These are phyloP conservation scores for Bombyx mori DNA, from an alignment of 1,140 invertebrate genomes.

Conservation along the genomic window DNA sequence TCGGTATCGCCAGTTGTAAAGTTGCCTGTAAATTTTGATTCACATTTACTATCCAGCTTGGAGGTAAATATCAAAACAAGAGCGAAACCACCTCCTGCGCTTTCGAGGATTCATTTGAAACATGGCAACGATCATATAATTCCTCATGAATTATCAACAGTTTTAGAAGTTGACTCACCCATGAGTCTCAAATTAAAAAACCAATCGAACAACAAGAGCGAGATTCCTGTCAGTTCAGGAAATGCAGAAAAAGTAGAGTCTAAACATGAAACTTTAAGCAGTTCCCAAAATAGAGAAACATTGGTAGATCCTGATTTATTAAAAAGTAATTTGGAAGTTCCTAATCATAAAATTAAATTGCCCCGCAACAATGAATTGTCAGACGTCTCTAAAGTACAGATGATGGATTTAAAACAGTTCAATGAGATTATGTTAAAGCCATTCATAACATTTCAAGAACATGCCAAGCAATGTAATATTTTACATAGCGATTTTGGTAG, in stretches of 20 bases:
- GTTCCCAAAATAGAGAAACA: slow-evolving; percentile 9
- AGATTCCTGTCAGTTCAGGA: slow-evolving; percentile 6
- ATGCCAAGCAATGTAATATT: slow-evolving; percentile 50
- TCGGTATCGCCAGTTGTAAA: slow-evolving; percentile 10
- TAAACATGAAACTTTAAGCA: slow-evolving; percentile 4
- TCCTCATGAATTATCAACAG: slow-evolving; percentile 77
- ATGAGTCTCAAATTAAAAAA: slow-evolving; percentile 57
- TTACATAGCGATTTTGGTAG: slow-evolving; percentile 44
- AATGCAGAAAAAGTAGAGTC: slow-evolving; percentile 1
- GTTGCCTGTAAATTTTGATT: slow-evolving; percentile 1
- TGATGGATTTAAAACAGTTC: slow-evolving; percentile 59
- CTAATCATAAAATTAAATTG: slow-evolving; percentile 22
- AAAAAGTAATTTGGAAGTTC: slow-evolving; percentile 16
- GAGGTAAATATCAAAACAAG: slow-evolving; percentile 29
- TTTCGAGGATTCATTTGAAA: slow-evolving; percentile 46
- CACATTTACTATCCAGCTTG: slow-evolving; percentile 3
- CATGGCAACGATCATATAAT: slow-evolving; percentile 41
- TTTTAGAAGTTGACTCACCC: slow-evolving; percentile 76
- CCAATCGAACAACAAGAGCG: slow-evolving; percentile 28
- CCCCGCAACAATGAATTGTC: slow-evolving; percentile 26
- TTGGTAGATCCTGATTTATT: slow-evolving; percentile 23
- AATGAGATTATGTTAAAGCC: slow-evolving; percentile 63
- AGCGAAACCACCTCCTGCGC: slow-evolving; percentile 47
- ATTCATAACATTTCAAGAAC: slow-evolving; percentile 62
- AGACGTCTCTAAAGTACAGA: slow-evolving; percentile 49